These are phyloP conservation scores for Nebria salina DNA, from an alignment of 2,888 invertebrate species.

Conservation along the genomic window DNA sequence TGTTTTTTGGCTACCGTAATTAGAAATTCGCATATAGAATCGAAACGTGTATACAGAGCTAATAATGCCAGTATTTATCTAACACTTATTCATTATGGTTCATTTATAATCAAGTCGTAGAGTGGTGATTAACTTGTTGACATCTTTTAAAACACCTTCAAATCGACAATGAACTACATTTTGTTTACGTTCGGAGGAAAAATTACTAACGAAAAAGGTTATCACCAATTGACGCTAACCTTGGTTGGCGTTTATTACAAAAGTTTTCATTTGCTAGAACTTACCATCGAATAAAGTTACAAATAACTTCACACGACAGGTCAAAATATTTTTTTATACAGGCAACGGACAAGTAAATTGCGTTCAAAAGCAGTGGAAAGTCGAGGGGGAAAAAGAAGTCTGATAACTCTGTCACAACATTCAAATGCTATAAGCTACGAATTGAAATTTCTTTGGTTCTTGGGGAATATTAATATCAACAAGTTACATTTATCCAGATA, in stretches of 20 bases:
- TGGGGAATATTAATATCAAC: background rate
- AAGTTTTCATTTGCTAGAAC: background rate
- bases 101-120: background rate
- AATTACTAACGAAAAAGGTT: slow-evolving; percentile 26
- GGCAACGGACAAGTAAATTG: background rate
- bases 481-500: background rate
- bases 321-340: background rate
- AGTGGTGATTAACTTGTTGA: background rate
- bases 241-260: slow-evolving; percentile 9
- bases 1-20: no score
- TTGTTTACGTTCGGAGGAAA: slow-evolving; percentile 11
- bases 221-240: slow-evolving; percentile 31
- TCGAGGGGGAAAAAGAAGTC: background rate
- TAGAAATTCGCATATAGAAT: no score
- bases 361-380: background rate
- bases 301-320: background rate
- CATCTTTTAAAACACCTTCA: slow-evolving; percentile 7
- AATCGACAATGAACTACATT: slow-evolving; percentile 13
- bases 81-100: background rate
- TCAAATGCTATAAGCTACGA: background rate
- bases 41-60: background rate
- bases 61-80: background rate
- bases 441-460: background rate
- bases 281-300: background rate
- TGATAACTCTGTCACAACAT: background rate